Base-by-base conservation (phyloP, 1,140 invertebrate genomes). In the Centruroides sculpturatus region DNA sequence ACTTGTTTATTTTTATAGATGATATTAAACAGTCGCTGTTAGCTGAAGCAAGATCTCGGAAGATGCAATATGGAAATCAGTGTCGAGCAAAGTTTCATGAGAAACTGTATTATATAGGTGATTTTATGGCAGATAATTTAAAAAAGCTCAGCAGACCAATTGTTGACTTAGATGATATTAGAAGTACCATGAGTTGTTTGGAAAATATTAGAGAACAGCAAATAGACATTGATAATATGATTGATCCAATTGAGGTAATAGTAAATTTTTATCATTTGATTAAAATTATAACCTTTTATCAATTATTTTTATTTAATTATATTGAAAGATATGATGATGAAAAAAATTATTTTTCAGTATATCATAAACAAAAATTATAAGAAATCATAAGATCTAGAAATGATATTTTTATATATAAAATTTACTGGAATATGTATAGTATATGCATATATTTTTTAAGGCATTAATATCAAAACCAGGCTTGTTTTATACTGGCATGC, bases 31-130 rank as follows among this genome's bases (percentile, higher is more conserved):
- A 85, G 69, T 87, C 85, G 34, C 74, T 97, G 36, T 80, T 82
- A 35, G 86, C 84, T 12, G 92, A 96, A 77, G 86, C 92, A 7
- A 89, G 87, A 78, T 78, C 79, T 13, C 90, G 87, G 86, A 85
- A 79, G 9, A 67, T 81, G 80, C 71, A 86, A 82, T 82, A 91
- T 86, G 92, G 91, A 12, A 85, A 87, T 74, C 87, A 86, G 1
- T 86, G 95, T 79, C 89, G 91, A 70, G 89, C 87, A 67, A 92
- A 93, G 69, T 95, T 94, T 69, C 83, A 85, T 62, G 79, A 87
- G 54, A 89, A 96, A 76, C 96, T 96, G 90, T 89, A 96, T 69
- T 89, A 92, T 66, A 89, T 94, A 35, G 90, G 93, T 66, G 86
- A 86, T 0, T 86, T 93, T 41, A 91, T 96, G 74, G 92, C 85